Conservation (phyloP, 2,797 vertebrate species). For the Ambastaia sidthimunki region DNA sequence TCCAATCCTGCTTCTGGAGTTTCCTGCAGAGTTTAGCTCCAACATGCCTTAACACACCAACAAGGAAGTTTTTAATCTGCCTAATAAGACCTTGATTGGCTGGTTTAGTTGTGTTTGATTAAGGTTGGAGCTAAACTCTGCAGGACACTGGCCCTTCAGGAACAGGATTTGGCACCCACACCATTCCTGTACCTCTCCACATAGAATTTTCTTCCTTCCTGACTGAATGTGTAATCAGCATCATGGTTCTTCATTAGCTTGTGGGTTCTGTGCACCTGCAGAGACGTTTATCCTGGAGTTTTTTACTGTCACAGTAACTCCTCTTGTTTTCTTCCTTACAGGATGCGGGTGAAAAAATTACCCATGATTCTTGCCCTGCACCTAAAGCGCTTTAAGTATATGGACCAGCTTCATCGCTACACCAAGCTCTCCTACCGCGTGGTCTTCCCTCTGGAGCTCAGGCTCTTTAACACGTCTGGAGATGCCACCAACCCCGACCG, state of each 20-base stretch:
- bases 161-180: no score
- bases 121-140: no score
- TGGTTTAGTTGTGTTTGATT: no score
- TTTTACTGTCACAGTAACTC: constrained; percentile 6
- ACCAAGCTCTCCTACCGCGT: constrained; percentile 93
- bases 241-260: neutral
- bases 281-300: neutral
- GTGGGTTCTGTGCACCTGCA: neutral
- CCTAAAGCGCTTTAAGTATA: constrained; percentile 93
- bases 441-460: constrained; percentile 92
- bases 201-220: neutral
- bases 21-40: no score
- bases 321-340: constrained; percentile 55
- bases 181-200: neutral
- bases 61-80: no score
- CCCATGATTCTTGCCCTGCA: constrained; percentile 93
- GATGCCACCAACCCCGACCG: constrained; percentile 93
- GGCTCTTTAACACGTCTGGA: constrained; percentile 93
- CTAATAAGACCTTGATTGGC: no score
- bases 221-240: neutral
- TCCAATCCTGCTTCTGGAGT: neutral
- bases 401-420: constrained; percentile 94
- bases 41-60: no score
- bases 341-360: constrained; percentile 92
- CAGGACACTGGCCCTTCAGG: no score